phyloP scores from a whole-genome alignment of 64 coral and sea anemone genomes.

The Porites australiensis region DNA sequence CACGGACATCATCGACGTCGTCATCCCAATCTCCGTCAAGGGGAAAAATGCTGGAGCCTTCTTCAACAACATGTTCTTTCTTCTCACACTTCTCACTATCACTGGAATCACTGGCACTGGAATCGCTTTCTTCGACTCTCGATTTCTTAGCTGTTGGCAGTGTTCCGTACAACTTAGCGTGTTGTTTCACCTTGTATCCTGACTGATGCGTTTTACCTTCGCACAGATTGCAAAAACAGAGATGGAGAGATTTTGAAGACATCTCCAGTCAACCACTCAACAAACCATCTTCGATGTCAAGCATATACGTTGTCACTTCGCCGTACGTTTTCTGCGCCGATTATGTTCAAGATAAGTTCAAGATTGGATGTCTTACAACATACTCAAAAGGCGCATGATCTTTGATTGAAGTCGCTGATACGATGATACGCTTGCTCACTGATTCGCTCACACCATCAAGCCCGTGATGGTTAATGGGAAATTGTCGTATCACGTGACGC shows the following conservation, averaged over 20 bases:
- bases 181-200: slow-evolving; percentile 27
- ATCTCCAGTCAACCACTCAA: too few species aligned
- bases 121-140: slow-evolving; percentile 25
- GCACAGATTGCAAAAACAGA: slow-evolving; percentile 42
- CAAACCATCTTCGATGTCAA: too few species aligned
- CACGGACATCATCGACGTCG: not conserved
- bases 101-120: not conserved
- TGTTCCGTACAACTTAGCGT: slow-evolving; percentile 36
- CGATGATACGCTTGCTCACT: too few species aligned
- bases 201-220: slow-evolving; percentile 19
- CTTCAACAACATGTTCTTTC: too few species aligned
- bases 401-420: not conserved
- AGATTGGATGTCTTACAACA: too few species aligned
- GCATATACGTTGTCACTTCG: too few species aligned
- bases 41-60: not conserved
- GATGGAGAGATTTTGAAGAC: slow-evolving; percentile 5
- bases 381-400: not conserved
- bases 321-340: too few species aligned
- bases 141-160: slow-evolving; percentile 12
- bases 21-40: not conserved
- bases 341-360: too few species aligned
- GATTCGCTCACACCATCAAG: too few species aligned
- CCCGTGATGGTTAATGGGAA: not conserved
- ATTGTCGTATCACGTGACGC: not conserved
- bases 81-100: not conserved